Evolutionary conservation across 92 coral and sea anemone genomes (phyloP), one percentile per base, ranked within the genome.

Genomic region (Pocillopora grandis): DNA sequence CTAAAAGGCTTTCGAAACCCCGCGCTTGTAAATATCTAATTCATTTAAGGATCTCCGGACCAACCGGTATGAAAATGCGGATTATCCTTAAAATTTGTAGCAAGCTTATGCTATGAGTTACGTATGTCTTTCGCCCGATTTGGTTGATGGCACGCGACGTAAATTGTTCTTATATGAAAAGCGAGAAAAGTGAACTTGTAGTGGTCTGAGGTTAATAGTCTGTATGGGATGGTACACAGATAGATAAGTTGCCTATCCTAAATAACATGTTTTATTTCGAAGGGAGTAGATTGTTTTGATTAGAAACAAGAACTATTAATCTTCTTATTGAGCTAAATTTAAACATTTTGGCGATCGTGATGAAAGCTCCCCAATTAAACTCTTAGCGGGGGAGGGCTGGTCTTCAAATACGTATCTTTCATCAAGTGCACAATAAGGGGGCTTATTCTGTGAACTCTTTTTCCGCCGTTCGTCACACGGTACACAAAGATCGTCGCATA

Each of bases 301-400:
- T 16, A 12, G 42, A 36, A 70, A 36, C 56, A 17, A 37, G 57
- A 17, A 33, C 33, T 16, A 35, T 55, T 2, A 31, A 80, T 10
- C 65, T 12, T 33, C 20, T 33, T 15, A 2, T 15, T 20, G 57
- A 55, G 76, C 12, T 9, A 72, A 81, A 1, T 71, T 68, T 66
- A 35, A 81, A 81, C 9, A 71, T 81, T 61, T 70, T 57, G 70
- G 84, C 68, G 15, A 69, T 19, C 37, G 62, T 52, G 86, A 83
- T 73, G 86, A 83, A 27, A 71, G 75, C 86, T 73, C 75, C 12
- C 58, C 79, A 83, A 74, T 83, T 83, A 62, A 63, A 71, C 62
- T 63, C 80, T 62, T 74, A 73, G 86, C 57, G 80, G 86, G 86
- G 80, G 84, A 69, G 66, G 86, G 73, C 65, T 73, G 62, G 19